Conservation (phyloP, 2,113 vertebrate genomes). For the Chrysochloris asiatica region DNA sequence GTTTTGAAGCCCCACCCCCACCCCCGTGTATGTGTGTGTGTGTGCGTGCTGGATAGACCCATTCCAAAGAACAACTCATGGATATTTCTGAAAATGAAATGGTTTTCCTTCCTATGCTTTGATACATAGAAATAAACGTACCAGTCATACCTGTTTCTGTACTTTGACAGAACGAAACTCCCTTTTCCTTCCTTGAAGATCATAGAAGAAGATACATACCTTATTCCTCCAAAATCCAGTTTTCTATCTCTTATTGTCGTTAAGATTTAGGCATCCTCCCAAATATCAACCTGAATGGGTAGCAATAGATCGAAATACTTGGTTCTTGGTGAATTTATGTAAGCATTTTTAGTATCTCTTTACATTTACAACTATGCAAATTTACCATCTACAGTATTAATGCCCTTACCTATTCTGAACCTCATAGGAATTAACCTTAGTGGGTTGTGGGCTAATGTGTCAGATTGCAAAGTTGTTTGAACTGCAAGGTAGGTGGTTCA, state of each 20-base stretch:
- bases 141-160: neutral
- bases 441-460: too few species aligned
- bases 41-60: neutral
- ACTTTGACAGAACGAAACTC: neutral
- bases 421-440: neutral
- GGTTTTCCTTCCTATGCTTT: neutral
- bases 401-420: neutral
- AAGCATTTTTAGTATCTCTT: neutral
- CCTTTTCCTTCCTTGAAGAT: neutral
- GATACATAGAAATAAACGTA: neutral
- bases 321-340: neutral
- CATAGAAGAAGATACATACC: neutral
- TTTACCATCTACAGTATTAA: neutral
- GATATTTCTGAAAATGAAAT: neutral
- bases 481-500: too few species aligned
- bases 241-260: neutral
- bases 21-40: neutral
- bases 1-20: too few species aligned
- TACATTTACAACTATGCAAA: neutral
- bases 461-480: too few species aligned
- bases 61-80: neutral
- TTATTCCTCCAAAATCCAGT: neutral
- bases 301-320: neutral
- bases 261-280: neutral
- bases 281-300: too few species aligned